Evolutionary conservation across 2,888 invertebrate species (phyloP), one percentile per base, ranked within the genome.

Genomic region (Strigamia crassipes): DNA sequence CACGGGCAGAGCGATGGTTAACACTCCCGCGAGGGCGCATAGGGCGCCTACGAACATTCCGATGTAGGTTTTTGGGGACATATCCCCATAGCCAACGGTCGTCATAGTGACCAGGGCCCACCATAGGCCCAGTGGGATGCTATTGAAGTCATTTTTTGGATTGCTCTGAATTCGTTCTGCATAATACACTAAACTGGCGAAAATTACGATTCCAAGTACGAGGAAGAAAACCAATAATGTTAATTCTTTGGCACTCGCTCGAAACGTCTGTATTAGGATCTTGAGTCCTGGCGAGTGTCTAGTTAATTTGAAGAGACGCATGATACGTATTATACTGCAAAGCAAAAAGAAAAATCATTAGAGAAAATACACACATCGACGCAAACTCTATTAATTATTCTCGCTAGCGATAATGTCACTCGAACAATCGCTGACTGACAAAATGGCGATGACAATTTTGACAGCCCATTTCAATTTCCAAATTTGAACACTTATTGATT

Each of bases 21-120:
- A 91, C 88, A 99, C 99, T 89, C 99, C 99, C 87, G 97, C 96
- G 85, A 99, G 91, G 84, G 99, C 99, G 89, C 99, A 99, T 79
- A 99, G 91, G 18, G 97, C 97, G 85, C 98, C 98, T 85, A 98
- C 97, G 88, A 98, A 96, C 98, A 98, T 98, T 85, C 98, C 98
- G 84, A 96, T 94, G 88, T 98, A 98, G 73, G 98, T 98, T 89
- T 97, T 97, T 83, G 98, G 97, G 85, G 94, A 96, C 97, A 98
- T 98, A 89, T 98, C 97, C 83, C 98, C 98, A 88, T 98, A 99
- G 77, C 98, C 98, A 83, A 98, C 97, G 0, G 96, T 97, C 85
- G 98, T 99, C 98, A 99, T 98, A 85, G 98, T 98, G 85, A 98
- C 97, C 89, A 98, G 92, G 78, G 98, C 98, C 98, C 98, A 99